phyloP scores from a whole-genome alignment of 2,113 vertebrate species.

The Bombycilla garrulus region DNA sequence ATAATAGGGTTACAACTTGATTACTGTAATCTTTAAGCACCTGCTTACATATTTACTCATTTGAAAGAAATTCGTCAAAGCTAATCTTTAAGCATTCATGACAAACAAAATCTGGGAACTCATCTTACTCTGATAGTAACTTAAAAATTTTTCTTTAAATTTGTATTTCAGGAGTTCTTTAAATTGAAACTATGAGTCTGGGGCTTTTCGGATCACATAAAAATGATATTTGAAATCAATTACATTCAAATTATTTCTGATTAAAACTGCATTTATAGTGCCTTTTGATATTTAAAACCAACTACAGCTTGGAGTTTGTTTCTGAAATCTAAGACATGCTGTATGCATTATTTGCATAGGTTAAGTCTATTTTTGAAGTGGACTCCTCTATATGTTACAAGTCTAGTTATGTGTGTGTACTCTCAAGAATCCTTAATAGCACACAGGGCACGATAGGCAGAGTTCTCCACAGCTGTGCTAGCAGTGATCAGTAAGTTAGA shows the following conservation, averaged over 20 bases:
- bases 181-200: background rate
- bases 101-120: background rate
- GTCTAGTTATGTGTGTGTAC: background rate
- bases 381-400: slow-evolving; percentile 2
- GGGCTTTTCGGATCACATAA: background rate
- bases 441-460: background rate
- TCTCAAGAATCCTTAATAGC: background rate
- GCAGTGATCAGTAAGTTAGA: background rate
- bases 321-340: background rate
- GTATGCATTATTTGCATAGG: slow-evolving; percentile 28
- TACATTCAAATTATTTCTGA: background rate
- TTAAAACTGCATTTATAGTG: slow-evolving; percentile 30
- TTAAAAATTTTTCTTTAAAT: background rate
- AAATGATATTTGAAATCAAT: background rate
- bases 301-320: slow-evolving; percentile 30
- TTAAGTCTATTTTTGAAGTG: slow-evolving; percentile 30
- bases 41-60: background rate
- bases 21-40: slow-evolving; percentile 1
- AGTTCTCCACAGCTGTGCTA: background rate
- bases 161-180: background rate
- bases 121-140: background rate
- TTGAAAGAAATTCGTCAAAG: slow-evolving; percentile 15
- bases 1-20: background rate
- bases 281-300: slow-evolving; percentile 54
- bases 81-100: background rate